Evolutionary conservation across 2,888 invertebrate genomes (phyloP), one percentile per base, ranked within the genome.

Genomic region (Ophioninae sp.): DNA sequence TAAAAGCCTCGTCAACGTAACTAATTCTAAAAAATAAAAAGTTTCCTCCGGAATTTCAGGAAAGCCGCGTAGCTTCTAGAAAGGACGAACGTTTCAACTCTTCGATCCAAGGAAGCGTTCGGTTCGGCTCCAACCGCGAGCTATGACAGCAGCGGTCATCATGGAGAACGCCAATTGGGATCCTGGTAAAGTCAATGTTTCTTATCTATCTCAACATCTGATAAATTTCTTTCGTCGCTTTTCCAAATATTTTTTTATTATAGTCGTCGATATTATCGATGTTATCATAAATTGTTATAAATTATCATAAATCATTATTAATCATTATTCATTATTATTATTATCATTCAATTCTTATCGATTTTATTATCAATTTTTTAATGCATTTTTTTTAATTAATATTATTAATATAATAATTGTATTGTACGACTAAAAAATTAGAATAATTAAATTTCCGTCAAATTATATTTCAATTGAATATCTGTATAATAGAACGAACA

Each of bases 151-250:
- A 90, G 94, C 93, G 91, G 93, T 94, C 90, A 93, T 94, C 90
- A 95, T 95, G 94, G 94, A 94, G 86, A 94, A 94, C 93, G 93
- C 94, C 87, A 94, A 94, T 91, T 94, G 94, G 94, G 95, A 95
- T 93, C 94, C 95, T 93, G 94, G 95, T 95, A 65, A 93, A 69
- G 22, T 22, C 6, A 17, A 22, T n/a, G 73, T 79, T 58, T 22
- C 39, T 23, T 20, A 61, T 61, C 51, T 23, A 1, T 22, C 22
- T 41, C 10, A 63, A 74, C 22, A 74, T 44, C 13, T 17, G 51
- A 51, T 2, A 51, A 41, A 6, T 41, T 7, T 58, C n/a, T 7
- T n/a, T 44, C 0, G 44, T 44, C 10, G 10, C 44, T 51, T 51
- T 51, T 30, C 30, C 30, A 30, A 30, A 30, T 30, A 13, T 51